Conservation (phyloP, 2,797 vertebrate genomes). For the Picus viridis region DNA sequence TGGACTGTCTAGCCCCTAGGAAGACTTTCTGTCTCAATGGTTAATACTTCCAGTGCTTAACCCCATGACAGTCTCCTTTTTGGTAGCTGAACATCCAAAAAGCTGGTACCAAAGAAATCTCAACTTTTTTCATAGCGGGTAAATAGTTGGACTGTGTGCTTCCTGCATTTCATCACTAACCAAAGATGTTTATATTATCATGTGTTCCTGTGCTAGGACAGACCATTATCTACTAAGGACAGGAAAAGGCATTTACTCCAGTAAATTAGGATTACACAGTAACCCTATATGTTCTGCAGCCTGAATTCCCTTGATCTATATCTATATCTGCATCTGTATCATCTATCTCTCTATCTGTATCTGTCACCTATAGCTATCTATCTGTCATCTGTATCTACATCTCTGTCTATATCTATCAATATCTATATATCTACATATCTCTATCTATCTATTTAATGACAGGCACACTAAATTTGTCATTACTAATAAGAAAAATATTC, state of each 20-base stretch:
- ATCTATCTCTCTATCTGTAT: too few relatives aligned
- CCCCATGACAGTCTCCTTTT: not conserved
- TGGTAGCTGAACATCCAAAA: not conserved
- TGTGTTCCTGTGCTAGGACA: not conserved
- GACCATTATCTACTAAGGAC: not conserved
- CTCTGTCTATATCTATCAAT: too few relatives aligned
- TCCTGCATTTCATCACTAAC: not conserved
- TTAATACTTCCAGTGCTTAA: too few relatives aligned
- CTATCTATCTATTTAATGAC: not conserved
- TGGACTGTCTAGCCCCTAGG: too few relatives aligned
- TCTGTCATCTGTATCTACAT: too few relatives aligned
- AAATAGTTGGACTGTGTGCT: not conserved
- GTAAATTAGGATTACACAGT: conserved; percentile 16
- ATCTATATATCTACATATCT: too few relatives aligned
- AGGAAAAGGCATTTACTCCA: not conserved
- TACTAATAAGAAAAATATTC: not conserved
- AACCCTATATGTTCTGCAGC: not conserved
- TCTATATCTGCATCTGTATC: too few relatives aligned
- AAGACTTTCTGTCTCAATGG: too few relatives aligned
- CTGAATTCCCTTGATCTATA: not conserved
- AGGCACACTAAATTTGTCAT: not conserved
- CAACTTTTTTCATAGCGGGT: not conserved
- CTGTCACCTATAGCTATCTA: too few relatives aligned
- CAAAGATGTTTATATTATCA: not conserved
- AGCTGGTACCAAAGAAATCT: not conserved